Base-by-base conservation (phyloP, 2,113 vertebrate species). In the Prunella himalayana region DNA sequence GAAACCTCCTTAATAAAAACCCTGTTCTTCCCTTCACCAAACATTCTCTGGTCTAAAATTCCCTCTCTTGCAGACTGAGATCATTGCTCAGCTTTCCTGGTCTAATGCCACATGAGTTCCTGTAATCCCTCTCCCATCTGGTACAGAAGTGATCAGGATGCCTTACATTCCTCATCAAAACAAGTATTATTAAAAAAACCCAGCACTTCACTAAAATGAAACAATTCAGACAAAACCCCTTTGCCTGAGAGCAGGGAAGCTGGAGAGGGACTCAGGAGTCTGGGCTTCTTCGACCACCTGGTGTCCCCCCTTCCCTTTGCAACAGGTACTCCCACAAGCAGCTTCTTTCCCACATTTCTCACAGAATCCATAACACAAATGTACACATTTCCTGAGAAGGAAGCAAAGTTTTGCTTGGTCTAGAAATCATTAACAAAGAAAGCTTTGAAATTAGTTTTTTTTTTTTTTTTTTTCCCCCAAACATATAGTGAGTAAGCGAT, bases 261-360 rank as follows among this genome's bases (percentile, higher is more conserved):
- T 39, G 42, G 41, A 25, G 6, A 1, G 6, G 10, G 20, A 61
- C 37, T 69, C 59, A 8, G 30, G 20, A 31, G 54, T 6, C 23
- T 15, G 25, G 30, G 6, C 59, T 88, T 37, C 37, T 80, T 59
- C 0, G 0, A 47, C 82, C 94, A 92, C 75, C 45, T 92, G 85
- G 88, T 69, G 85, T 90, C 88, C 90, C 90, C 90, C 82, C 79
- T 94, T 88, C 35, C 63, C 92, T 77, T 82, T 90, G 45, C 66
- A 82, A 17, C 41, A 57, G 45, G 28, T 70, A 16, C 23, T 90
- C 37, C 66, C 45, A 77, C n/a, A 42, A 41, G 31, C 1, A 14
- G 16, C 13, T 69, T 7, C 19, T 59, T 30, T 14, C 39, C 31
- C 3, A 2, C 12, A 7, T n/a, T 85, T 51, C 49, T 75, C 22